These are phyloP conservation scores for Elephantulus edwardii DNA, from an alignment of 2,113 vertebrate genomes.

Conservation along the genomic window DNA sequence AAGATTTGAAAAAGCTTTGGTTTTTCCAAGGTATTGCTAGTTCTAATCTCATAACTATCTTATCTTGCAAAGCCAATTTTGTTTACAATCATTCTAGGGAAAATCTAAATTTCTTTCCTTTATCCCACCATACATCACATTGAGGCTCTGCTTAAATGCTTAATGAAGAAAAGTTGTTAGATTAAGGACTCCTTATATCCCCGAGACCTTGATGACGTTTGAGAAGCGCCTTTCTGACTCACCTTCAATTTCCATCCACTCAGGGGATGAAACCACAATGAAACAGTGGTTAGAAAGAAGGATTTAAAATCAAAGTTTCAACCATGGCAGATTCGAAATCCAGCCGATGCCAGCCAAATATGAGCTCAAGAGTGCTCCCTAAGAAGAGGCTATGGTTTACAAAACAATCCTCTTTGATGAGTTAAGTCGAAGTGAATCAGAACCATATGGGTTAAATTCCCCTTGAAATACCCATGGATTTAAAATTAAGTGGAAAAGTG, in stretches of 20 bases:
- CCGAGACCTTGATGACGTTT: neutral
- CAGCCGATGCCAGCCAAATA: constrained; percentile 48
- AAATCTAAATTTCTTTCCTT: neutral
- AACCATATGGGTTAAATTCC: constrained; percentile 79
- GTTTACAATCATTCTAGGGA: neutral
- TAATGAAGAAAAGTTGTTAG: neutral
- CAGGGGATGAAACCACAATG: constrained; percentile 56
- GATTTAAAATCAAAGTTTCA: constrained; percentile 53
- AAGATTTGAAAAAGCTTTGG: neutral
- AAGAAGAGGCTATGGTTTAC: constrained; percentile 55
- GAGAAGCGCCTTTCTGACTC: constrained; percentile 35
- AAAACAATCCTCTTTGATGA: constrained; percentile 67
- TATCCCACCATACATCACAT: neutral
- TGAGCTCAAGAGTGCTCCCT: constrained; percentile 24
- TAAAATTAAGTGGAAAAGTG: constrained; percentile 77
- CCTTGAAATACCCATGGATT: constrained; percentile 71
- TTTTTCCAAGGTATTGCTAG: neutral
- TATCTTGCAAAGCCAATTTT: constrained; percentile 14
- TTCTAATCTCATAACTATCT: neutral
- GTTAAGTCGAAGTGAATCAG: constrained; percentile 68
- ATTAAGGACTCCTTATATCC: neutral
- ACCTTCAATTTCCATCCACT: constrained; percentile 57
- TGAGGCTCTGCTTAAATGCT: neutral
- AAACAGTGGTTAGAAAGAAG: constrained; percentile 53
- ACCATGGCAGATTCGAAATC: constrained; percentile 39